Conservation (phyloP, 2,888 invertebrate species). For the Scotopteryx bipunctaria region DNA sequence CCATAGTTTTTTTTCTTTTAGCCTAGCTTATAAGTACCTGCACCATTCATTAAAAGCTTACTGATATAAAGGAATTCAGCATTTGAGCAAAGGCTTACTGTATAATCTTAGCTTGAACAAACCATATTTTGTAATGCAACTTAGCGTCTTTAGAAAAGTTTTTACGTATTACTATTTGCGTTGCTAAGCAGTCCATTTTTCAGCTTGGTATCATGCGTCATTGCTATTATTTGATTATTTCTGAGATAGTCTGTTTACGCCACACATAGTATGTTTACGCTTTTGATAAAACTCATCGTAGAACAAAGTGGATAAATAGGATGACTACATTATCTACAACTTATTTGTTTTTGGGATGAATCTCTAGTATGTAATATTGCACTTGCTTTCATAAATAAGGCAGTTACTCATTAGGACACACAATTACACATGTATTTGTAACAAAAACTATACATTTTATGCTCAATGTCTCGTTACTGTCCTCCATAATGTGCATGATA, state of each 20-base stretch:
- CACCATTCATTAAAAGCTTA: constrained; percentile 62
- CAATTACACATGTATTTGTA: no score
- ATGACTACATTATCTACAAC: no score
- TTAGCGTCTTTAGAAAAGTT: no score
- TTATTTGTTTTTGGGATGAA: no score
- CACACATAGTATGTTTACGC: neutral
- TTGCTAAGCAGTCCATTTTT: neutral
- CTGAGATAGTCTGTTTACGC: neutral
- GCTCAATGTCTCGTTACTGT: no score
- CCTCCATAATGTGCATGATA: neutral
- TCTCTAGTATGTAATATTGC: no score
- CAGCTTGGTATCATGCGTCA: constrained; percentile 4
- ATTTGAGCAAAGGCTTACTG: constrained; percentile 55
- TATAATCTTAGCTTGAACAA: neutral
- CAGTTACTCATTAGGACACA: no score
- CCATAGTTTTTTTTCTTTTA: constrained; percentile 74
- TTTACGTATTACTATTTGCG: no score
- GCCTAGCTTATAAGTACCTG: constrained; percentile 68
- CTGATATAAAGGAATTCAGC: constrained; percentile 77
- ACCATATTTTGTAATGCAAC: constrained; percentile 33
- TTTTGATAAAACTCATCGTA: neutral
- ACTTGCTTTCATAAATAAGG: no score
- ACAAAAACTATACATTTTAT: no score
- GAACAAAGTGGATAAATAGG: neutral
- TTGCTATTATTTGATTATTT: constrained; percentile 1